A percentile compares a stretch with the other conserved stretches of the same genome.
Evolutionary conservation across 2,113 vertebrate genomes (phyloP).

Genomic region (Cygnus atratus): DNA sequence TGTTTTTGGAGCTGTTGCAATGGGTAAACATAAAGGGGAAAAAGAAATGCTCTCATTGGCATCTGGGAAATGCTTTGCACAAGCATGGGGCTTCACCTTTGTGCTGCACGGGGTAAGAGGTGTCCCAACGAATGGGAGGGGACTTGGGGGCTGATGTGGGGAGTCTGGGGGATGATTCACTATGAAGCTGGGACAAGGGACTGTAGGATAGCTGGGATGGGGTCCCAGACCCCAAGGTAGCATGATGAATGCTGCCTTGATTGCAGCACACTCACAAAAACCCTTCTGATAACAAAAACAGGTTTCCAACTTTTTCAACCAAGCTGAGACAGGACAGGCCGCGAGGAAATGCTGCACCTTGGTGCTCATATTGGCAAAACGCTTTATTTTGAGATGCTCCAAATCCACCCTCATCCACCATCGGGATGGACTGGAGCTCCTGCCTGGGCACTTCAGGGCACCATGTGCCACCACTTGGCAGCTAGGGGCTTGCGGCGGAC

Average conservation of each 20-base stretch:
- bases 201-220: neutral
- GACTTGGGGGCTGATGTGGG: too few relatives aligned
- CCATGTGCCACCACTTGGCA: conserved; percentile 89
- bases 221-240: neutral
- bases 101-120: too few relatives aligned
- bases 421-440: fast-evolving
- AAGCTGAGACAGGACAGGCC: neutral
- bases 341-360: neutral
- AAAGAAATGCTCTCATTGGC: fast-evolving
- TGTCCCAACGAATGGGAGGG: too few relatives aligned
- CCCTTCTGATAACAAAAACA: neutral
- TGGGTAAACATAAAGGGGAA: too few relatives aligned
- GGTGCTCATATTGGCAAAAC: neutral
- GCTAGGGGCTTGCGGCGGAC: conserved; percentile 80
- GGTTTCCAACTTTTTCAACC: neutral
- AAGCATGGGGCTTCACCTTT: neutral
- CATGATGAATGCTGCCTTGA: neutral
- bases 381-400: neutral
- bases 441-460: conserved; percentile 63
- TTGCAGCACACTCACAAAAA: neutral
- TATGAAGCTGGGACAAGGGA: too few relatives aligned
- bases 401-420: neutral
- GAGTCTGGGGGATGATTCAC: neutral
- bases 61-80: neutral
- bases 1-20: too few relatives aligned